phyloP scores from a whole-genome alignment of 2,797 vertebrate genomes.

The Pseudochirops cupreus region DNA sequence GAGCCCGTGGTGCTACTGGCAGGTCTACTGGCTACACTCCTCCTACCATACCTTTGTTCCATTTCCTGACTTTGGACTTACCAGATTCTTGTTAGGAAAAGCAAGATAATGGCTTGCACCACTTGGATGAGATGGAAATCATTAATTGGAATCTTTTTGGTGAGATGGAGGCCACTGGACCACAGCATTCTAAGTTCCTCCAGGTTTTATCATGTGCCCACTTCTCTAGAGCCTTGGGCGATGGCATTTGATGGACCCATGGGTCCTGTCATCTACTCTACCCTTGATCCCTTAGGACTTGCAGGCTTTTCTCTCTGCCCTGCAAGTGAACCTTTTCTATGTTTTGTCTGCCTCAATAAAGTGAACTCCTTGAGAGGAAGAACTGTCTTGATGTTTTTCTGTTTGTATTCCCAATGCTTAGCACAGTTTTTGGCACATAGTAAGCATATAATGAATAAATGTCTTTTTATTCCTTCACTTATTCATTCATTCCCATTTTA shows the following conservation, averaged over 20 bases:
- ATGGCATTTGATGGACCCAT: background rate
- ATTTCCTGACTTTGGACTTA: background rate
- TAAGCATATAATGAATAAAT: background rate
- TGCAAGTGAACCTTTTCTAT: background rate
- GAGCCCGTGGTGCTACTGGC: background rate
- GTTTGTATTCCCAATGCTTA: background rate
- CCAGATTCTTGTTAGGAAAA: background rate
- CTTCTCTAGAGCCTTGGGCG: background rate
- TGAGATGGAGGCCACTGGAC: background rate
- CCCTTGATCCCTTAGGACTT: background rate
- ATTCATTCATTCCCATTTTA: background rate
- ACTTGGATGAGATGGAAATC: background rate
- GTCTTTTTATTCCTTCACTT: background rate
- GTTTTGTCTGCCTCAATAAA: background rate
- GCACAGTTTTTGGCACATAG: too few species aligned
- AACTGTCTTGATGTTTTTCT: background rate
- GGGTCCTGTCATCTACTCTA: background rate
- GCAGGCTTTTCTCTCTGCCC: background rate
- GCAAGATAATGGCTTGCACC: background rate
- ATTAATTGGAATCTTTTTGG: background rate
- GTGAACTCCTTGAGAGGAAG: background rate
- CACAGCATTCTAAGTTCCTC: background rate
- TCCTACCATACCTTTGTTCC: background rate
- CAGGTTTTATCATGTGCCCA: background rate
- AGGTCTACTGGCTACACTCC: background rate